Evolutionary conservation across 2,113 vertebrate genomes (phyloP).

Genomic region (Charadrius vociferus): DNA sequence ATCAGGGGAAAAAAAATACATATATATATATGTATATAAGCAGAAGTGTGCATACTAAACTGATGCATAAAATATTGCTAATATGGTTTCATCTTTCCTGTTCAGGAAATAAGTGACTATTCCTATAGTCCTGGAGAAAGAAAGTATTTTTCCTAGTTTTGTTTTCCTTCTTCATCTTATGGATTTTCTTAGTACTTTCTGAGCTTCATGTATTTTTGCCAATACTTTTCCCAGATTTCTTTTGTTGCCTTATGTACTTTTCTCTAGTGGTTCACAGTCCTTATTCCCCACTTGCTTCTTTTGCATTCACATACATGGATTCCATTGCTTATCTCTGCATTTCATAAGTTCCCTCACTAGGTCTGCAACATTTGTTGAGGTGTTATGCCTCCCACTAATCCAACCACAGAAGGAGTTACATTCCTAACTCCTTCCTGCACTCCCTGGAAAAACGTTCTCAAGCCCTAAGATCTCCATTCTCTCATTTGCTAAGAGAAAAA

Average conservation of each 20-base stretch:
- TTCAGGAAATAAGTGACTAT: neutral
- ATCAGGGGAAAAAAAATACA: neutral
- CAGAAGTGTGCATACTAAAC: neutral
- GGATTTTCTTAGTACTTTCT: neutral
- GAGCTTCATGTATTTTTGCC: neutral
- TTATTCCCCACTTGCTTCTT: neutral
- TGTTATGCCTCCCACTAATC: neutral
- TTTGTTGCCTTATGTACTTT: neutral
- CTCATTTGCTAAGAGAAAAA: neutral
- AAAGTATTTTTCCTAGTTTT: neutral
- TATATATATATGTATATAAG: neutral
- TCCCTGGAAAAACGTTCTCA: neutral
- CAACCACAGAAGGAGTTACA: neutral
- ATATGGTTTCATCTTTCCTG: neutral
- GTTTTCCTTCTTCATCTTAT: neutral
- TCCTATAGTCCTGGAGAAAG: neutral
- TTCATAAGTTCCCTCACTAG: neutral
- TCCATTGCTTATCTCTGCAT: neutral
- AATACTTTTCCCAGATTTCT: neutral
- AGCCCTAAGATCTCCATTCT: neutral
- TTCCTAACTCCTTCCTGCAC: neutral
- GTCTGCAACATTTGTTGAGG: neutral
- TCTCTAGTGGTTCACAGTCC: neutral
- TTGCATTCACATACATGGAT: fast-evolving
- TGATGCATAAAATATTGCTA: neutral